A percentile compares a stretch with the other conserved stretches of the same genome.
Evolutionary conservation across 1,140 invertebrate species (phyloP).

Genomic region (Drosophila ironensis): DNA sequence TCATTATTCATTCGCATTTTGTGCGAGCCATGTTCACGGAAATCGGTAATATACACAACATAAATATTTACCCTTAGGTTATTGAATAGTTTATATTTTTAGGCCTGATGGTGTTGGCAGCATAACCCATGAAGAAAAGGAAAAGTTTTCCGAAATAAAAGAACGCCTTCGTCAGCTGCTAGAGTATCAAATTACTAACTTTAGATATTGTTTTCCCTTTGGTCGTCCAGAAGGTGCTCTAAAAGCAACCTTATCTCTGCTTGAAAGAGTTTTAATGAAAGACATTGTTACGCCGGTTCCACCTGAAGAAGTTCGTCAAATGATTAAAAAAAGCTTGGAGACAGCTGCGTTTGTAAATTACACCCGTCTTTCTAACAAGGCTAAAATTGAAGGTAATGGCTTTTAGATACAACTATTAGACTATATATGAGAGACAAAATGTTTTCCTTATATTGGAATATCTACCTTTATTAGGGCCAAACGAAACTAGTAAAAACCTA

Average conservation of each 20-base stretch:
- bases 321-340: slow-evolving; percentile 98
- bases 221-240: slow-evolving; percentile 98
- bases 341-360: slow-evolving; percentile 99
- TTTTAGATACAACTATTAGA: too few relatives aligned
- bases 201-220: slow-evolving; percentile 99
- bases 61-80: too few relatives aligned
- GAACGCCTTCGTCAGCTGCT: slow-evolving; percentile 95
- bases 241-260: slow-evolving; percentile 96
- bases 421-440: too few relatives aligned
- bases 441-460: too few relatives aligned
- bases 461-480: too few relatives aligned
- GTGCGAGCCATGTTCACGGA: slow-evolving; percentile 98
- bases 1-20: slow-evolving; percentile 99
- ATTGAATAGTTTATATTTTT: slow-evolving; percentile 4
- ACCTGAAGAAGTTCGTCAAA: slow-evolving; percentile 96
- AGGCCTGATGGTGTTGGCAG: slow-evolving; percentile 99
- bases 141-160: slow-evolving; percentile 98
- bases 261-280: slow-evolving; percentile 99
- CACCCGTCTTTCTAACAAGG: slow-evolving; percentile 96
- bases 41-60: slow-evolving; percentile 84
- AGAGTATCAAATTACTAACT: slow-evolving; percentile 99
- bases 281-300: slow-evolving; percentile 98
- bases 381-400: slow-evolving; percentile 99
- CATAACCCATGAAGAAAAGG: slow-evolving; percentile 98
- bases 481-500: too few relatives aligned